Conservation (phyloP, 2,888 invertebrate species). For the Mesochorus sp. region DNA sequence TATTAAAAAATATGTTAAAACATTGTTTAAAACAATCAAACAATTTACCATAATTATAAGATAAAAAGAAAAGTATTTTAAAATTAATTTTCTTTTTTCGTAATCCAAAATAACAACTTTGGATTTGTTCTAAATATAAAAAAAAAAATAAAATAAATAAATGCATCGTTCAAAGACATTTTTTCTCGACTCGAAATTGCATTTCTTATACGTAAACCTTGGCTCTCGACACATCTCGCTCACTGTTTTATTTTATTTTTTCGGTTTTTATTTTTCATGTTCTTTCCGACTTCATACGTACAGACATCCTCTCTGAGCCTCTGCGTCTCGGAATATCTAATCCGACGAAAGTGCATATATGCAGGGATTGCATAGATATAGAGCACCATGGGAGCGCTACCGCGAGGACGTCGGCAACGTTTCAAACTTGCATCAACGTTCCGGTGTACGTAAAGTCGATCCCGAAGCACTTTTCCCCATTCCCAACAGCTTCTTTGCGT, state of each 20-base stretch:
- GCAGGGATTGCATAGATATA: background rate
- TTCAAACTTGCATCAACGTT: constrained; percentile 36
- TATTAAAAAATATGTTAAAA: no score
- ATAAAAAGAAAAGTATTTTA: no score
- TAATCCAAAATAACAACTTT: no score
- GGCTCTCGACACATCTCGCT: no score
- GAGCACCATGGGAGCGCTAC: background rate
- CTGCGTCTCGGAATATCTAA: constrained; percentile 54
- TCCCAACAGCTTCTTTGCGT: background rate
- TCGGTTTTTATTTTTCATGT: constrained; percentile 14
- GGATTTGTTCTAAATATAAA: no score
- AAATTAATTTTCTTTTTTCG: no score
- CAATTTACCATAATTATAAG: no score
- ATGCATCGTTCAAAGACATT: no score
- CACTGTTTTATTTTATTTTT: background rate
- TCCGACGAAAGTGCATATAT: constrained; percentile 45
- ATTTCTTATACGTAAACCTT: background rate
- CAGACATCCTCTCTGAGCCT: background rate
- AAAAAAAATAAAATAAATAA: no score
- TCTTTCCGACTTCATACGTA: background rate
- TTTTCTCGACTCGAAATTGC: no score
- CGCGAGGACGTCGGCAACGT: constrained; percentile 22
- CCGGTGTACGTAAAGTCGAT: constrained; percentile 17
- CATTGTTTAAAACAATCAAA: no score
- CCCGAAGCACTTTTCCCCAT: background rate